Conservation (phyloP, 2,797 vertebrate species). For the Perodicticus potto region DNA sequence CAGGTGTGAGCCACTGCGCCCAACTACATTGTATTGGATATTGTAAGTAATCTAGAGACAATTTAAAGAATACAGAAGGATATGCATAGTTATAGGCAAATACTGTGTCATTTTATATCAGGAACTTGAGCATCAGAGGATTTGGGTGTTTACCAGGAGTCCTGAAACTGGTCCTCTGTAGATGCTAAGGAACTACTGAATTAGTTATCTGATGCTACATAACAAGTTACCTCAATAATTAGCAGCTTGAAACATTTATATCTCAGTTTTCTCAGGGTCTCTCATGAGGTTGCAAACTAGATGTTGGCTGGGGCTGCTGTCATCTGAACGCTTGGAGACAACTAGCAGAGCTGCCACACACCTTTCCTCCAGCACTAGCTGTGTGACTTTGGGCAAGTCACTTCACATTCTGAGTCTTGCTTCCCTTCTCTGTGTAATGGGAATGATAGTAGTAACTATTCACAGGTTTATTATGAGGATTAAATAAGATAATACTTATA, state of each 20-base stretch:
- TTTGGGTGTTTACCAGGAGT: neutral
- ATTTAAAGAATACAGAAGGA: neutral
- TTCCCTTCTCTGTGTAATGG: neutral
- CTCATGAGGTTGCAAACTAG: neutral
- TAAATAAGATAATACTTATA: neutral
- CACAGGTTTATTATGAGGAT: neutral
- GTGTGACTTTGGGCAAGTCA: neutral
- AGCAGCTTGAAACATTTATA: slow-evolving; percentile 2
- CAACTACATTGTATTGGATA: neutral
- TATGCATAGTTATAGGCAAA: neutral
- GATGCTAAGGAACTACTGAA: neutral
- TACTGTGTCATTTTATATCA: neutral
- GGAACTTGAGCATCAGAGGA: neutral
- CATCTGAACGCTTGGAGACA: neutral
- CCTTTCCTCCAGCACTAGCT: neutral
- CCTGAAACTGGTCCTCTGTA: neutral
- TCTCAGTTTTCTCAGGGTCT: slow-evolving; percentile 15
- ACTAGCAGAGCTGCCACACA: too few species aligned
- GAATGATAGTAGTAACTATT: neutral
- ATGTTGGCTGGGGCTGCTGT: neutral
- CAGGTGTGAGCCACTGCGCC: neutral
- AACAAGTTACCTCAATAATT: neutral
- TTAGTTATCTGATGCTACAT: neutral
- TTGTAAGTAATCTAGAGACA: neutral
- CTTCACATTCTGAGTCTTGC: neutral